phyloP scores from a whole-genome alignment of 2,888 invertebrate genomes.

The Orchestes rusci region DNA sequence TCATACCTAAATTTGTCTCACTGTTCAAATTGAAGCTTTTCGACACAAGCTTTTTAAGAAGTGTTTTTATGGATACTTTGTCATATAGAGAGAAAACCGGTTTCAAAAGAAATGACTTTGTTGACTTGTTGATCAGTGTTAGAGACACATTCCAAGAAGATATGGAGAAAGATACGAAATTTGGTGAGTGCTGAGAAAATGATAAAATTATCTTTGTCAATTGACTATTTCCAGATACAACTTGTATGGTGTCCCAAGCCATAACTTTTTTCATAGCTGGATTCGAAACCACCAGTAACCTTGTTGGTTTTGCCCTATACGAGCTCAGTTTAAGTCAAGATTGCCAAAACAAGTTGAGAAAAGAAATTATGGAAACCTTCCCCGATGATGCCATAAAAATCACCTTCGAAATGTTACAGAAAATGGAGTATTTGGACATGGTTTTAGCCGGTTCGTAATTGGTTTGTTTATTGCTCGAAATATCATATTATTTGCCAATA shows the following conservation, averaged over 20 bases:
- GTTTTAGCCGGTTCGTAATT: constrained; percentile 42
- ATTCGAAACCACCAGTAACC: constrained; percentile 48
- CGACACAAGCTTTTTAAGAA: constrained; percentile 36
- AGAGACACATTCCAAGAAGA: constrained; percentile 33
- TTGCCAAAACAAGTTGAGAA: constrained; percentile 44
- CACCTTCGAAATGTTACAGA: constrained; percentile 45
- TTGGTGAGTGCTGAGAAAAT: constrained; percentile 24
- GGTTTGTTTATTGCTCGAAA: not conserved
- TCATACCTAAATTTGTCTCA: constrained; percentile 37
- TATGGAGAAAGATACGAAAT: constrained; percentile 10
- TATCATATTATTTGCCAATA: too few relatives aligned
- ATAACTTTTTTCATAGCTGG: constrained; percentile 49
- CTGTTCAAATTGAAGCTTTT: constrained; percentile 37
- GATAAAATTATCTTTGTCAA: not conserved
- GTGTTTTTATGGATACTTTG: constrained; percentile 37
- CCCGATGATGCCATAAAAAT: constrained; percentile 32
- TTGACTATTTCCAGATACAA: constrained; percentile 31
- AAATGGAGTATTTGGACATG: constrained; percentile 49
- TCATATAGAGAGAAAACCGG: constrained; percentile 32
- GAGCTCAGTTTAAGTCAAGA: constrained; percentile 43
- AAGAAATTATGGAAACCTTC: constrained; percentile 41
- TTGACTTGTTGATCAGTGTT: constrained; percentile 42
- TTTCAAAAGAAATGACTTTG: constrained; percentile 42
- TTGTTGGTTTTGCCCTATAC: constrained; percentile 43
- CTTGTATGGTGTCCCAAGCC: constrained; percentile 42